Base-by-base conservation (phyloP, 2,797 vertebrate genomes). In the Orientallactaga sibirica region DNA sequence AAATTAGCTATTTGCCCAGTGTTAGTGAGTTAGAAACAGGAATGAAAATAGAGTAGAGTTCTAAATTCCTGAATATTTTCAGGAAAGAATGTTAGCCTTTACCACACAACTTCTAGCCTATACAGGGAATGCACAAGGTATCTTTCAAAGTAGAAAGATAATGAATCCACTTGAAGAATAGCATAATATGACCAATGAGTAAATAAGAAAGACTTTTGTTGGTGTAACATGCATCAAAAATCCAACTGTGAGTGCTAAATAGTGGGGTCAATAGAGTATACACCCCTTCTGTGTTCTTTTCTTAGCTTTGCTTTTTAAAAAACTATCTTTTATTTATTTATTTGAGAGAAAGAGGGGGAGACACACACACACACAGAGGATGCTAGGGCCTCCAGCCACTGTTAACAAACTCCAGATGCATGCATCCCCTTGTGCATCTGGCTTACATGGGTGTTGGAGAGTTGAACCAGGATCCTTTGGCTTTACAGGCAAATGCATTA, bases 61-160 rank as follows among this genome's bases (percentile, higher is more conserved):
- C 74, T 81, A 64, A 81, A 64, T 76, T 85, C 12, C 55, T n/a
- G 81, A 68, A 43, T 93, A 52, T 10, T 37, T 37, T 37, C 33
- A 20, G 25, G 41, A 76, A 3, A n/a, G 86, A 88, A 62, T n/a
- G n/a, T 48, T 92, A 37, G 62, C 41, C 5, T 92, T 92, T 55
- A n/a, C 22, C 64, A 83, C 1, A 62, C 33, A 75, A 81, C 66
- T 92, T 74, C 7, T 86, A 86, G 64, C 18, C 83, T 92, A 80
- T 61, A 0, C 37, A 94, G 89, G 55, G 74, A 90, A 75, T 7
- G 16, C 70, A 66, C 12, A 80, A 9, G 55, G 25, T 20, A 19
- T 71, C 48, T 86, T 82, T 86, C 15, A 15, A 80, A 74, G 58
- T 43, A 67, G 66, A 89, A 68, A 68, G 33, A 82, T 43, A 71